phyloP scores from a whole-genome alignment of 2,888 invertebrate species.

The Strigamia maritima region DNA sequence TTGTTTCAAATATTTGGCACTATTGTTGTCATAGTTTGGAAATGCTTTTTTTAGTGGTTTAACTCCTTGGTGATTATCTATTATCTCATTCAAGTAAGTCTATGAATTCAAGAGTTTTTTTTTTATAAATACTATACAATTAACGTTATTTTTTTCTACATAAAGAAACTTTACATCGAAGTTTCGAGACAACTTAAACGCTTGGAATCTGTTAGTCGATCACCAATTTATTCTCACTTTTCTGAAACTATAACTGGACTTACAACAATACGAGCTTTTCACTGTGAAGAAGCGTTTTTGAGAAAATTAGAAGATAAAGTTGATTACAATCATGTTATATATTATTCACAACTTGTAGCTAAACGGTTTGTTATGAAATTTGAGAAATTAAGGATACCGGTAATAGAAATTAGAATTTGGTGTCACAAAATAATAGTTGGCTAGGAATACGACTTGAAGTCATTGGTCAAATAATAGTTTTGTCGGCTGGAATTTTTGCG shows the following conservation, averaged over 20 bases:
- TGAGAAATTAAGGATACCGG: too few species aligned
- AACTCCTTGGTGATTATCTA: constrained; percentile 36
- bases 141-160: constrained; percentile 40
- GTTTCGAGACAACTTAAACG: constrained; percentile 56
- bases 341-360: constrained; percentile 86
- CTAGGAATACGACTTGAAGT: constrained; percentile 89
- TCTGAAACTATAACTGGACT: constrained; percentile 55
- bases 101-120: background rate
- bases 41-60: constrained; percentile 33
- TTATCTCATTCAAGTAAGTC: constrained; percentile 43
- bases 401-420: background rate
- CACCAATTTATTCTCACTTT: constrained; percentile 57
- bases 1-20: constrained; percentile 37
- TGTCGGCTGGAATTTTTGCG: constrained; percentile 89
- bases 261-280: constrained; percentile 47
- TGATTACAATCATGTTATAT: constrained; percentile 88
- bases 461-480: constrained; percentile 91
- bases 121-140: too few species aligned
- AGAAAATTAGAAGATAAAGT: constrained; percentile 72
- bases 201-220: constrained; percentile 54
- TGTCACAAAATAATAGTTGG: constrained; percentile 64
- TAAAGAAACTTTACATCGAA: constrained; percentile 55
- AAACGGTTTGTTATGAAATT: constrained; percentile 63
- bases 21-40: constrained; percentile 39
- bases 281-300: constrained; percentile 41